Evolutionary conservation across 2,113 vertebrate genomes (phyloP).

Genomic region (Drymodes brunneopygia): DNA sequence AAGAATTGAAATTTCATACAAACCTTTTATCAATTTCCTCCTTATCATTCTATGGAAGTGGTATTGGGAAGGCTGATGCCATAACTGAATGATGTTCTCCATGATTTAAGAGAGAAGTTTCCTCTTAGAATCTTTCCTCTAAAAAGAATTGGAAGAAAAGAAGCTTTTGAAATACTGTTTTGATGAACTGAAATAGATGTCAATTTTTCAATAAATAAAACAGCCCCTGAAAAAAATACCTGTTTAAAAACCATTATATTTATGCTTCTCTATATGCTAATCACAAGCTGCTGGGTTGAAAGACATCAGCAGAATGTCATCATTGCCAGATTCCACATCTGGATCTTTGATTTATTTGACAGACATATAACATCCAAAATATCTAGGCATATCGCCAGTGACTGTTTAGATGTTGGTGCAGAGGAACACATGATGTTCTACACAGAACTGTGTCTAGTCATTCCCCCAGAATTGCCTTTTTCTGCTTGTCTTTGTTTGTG

Average conservation of each 20-base stretch:
- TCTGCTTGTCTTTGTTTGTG: neutral
- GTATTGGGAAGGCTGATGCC: neutral
- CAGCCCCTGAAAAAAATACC: neutral
- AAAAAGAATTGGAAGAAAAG: neutral
- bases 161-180: neutral
- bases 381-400: neutral
- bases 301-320: neutral
- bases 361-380: neutral
- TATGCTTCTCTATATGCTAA: neutral
- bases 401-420: neutral
- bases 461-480: neutral
- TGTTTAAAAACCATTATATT: neutral
- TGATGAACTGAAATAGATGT: neutral
- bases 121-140: neutral
- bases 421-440: neutral
- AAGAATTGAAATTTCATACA: neutral
- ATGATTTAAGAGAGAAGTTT: neutral
- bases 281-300: neutral
- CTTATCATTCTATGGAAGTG: neutral
- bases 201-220: neutral
- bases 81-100: neutral
- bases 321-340: neutral
- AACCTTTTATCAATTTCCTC: neutral
- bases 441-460: neutral
- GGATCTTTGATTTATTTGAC: conserved; percentile 18